Conservation (phyloP, 2,113 vertebrate genomes). For the Scartelaos histophorus region DNA sequence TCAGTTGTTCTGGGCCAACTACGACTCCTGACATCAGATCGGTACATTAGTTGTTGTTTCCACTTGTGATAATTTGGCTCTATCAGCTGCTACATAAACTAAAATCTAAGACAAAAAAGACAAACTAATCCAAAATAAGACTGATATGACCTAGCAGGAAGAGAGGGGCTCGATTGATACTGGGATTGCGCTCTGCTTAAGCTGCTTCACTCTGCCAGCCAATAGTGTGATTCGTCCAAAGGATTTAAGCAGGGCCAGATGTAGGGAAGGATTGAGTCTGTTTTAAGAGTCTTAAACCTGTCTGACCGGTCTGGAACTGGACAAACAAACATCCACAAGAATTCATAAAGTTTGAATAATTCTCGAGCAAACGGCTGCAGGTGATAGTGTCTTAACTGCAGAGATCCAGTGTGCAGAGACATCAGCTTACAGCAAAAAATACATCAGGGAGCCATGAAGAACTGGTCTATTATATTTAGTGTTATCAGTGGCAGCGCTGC, state of each 20-base stretch:
- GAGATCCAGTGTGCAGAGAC: background rate
- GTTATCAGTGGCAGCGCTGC: slow-evolving; percentile 11
- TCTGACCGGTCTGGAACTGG: slow-evolving; percentile 58
- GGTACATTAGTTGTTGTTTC: no score
- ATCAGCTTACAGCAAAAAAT: slow-evolving; percentile 11
- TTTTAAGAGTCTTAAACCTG: slow-evolving; percentile 74
- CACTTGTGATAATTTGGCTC: background rate
- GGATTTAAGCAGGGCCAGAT: slow-evolving; percentile 66
- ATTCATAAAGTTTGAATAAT: slow-evolving; percentile 12
- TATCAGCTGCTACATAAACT: background rate
- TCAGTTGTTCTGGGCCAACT: no score
- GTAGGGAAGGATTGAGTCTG: slow-evolving; percentile 60
- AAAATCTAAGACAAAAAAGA: background rate
- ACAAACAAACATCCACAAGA: slow-evolving; percentile 24
- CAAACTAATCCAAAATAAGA: slow-evolving; percentile 14
- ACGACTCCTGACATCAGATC: no score
- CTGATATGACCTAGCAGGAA: slow-evolving; percentile 26
- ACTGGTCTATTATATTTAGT: slow-evolving; percentile 17
- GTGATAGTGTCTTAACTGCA: slow-evolving; percentile 16
- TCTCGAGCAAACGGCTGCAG: background rate
- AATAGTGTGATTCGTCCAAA: slow-evolving; percentile 33
- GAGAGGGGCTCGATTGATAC: slow-evolving; percentile 14
- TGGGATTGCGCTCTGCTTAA: slow-evolving; percentile 38
- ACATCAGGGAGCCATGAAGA: slow-evolving; percentile 15
- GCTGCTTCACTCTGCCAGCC: slow-evolving; percentile 38